These are phyloP conservation scores for Spheniscus humboldti DNA, from an alignment of 2,797 vertebrate genomes.

Conservation along the genomic window DNA sequence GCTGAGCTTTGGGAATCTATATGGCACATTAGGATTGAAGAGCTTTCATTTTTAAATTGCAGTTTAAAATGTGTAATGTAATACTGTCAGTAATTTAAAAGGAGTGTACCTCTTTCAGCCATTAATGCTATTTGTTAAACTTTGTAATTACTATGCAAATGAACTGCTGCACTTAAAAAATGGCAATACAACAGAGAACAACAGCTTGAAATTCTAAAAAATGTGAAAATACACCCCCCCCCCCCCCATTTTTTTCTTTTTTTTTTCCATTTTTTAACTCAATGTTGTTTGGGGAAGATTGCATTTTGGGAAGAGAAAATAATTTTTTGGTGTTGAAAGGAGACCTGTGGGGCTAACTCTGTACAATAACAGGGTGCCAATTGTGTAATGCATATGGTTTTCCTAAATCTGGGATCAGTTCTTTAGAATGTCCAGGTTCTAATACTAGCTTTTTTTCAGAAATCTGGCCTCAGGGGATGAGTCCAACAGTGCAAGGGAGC, in stretches of 20 bases:
- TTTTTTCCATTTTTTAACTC: fast-evolving
- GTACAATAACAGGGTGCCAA: fast-evolving
- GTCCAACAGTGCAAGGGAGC: not conserved
- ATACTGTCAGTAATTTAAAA: slow-evolving; percentile 70
- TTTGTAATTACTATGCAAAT: slow-evolving; percentile 76
- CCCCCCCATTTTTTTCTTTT: fast-evolving
- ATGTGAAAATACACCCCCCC: not conserved
- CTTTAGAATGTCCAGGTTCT: not conserved
- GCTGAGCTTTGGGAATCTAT: slow-evolving; percentile 43
- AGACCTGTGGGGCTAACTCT: not conserved
- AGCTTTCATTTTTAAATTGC: slow-evolving; percentile 45
- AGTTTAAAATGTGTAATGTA: slow-evolving; percentile 66
- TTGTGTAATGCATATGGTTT: not conserved
- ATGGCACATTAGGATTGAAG: slow-evolving; percentile 38
- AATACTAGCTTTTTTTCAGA: not conserved
- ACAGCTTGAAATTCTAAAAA: slow-evolving; percentile 57
- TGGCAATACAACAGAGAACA: slow-evolving; percentile 33
- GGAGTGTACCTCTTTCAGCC: slow-evolving; percentile 59
- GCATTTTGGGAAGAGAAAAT: not conserved
- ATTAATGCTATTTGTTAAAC: slow-evolving; percentile 73
- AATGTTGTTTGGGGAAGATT: not conserved
- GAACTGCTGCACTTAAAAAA: slow-evolving; percentile 61
- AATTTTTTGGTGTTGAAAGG: not conserved
- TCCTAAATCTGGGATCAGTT: not conserved
- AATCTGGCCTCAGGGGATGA: not conserved